Percentiles rank a stretch among this genome's conserved stretches.
Evolutionary conservation across 2,888 invertebrate genomes (phyloP).

Genomic region (Phlogophora meticulosa): DNA sequence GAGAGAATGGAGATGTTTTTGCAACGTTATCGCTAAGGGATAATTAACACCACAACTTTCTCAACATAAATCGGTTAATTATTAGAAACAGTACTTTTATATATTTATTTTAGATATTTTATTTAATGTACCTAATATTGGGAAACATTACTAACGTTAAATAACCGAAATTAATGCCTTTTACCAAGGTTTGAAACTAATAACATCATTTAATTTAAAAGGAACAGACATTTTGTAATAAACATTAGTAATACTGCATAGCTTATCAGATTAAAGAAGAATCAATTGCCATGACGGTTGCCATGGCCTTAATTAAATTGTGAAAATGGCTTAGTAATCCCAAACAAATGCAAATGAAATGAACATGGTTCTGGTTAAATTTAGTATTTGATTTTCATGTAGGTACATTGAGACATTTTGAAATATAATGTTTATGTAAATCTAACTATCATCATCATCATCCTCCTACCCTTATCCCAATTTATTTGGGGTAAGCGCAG

Average conservation of each 20-base stretch:
- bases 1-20: too few species aligned
- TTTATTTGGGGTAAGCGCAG: too few species aligned
- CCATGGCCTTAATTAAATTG: slow-evolving; percentile 30
- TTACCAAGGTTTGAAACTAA: too few species aligned
- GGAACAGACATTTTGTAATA: not conserved
- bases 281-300: slow-evolving; percentile 13
- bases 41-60: too few species aligned
- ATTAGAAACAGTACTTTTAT: too few species aligned
- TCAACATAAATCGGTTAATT: too few species aligned
- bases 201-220: not conserved
- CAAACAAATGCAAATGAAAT: slow-evolving; percentile 9
- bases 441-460: too few species aligned
- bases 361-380: not conserved
- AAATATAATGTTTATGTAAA: too few species aligned
- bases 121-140: not conserved
- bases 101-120: too few species aligned
- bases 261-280: slow-evolving; percentile 22
- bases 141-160: not conserved
- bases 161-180: too few species aligned
- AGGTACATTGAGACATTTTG: not conserved
- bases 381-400: not conserved
- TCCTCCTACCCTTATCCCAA: too few species aligned
- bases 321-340: slow-evolving; percentile 10
- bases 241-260: slow-evolving; percentile 13
- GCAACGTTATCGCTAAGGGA: too few species aligned